Evolutionary conservation across 2,113 vertebrate genomes (phyloP).

Genomic region (Hippoglossus stenolepis): DNA sequence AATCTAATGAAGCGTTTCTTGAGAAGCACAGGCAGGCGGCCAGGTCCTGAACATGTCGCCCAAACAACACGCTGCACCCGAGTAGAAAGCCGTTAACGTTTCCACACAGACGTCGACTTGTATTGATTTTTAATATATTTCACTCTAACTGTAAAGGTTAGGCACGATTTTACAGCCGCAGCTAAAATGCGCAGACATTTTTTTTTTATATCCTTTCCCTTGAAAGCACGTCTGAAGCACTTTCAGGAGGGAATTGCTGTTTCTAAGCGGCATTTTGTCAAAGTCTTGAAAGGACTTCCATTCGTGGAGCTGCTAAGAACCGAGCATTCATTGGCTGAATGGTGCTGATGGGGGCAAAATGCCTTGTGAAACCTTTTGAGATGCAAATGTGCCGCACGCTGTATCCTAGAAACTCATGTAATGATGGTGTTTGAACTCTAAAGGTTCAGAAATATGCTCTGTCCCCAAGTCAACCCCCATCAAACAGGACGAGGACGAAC

Average conservation of each 20-base stretch:
- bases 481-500: slow-evolving; percentile 15
- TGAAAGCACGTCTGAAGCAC: slow-evolving; percentile 10
- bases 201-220: background rate
- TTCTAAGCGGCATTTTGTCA: slow-evolving; percentile 38
- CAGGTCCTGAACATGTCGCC: slow-evolving; percentile 3
- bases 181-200: slow-evolving; percentile 17
- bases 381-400: slow-evolving; percentile 53
- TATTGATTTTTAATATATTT: background rate
- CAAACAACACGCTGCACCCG: background rate
- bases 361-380: slow-evolving; percentile 58
- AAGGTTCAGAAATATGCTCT: slow-evolving; percentile 44
- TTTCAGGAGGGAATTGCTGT: slow-evolving; percentile 32
- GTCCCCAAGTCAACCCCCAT: slow-evolving; percentile 39
- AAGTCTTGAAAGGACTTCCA: slow-evolving; percentile 41
- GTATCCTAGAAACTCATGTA: slow-evolving; percentile 52
- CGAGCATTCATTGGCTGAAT: slow-evolving; percentile 58
- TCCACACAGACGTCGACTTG: background rate
- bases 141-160: slow-evolving; percentile 1
- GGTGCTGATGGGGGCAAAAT: slow-evolving; percentile 55
- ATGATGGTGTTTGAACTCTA: slow-evolving; percentile 48
- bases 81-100: background rate
- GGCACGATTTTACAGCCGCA: slow-evolving; percentile 3
- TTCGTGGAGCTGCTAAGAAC: slow-evolving; percentile 52
- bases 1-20: slow-evolving; percentile 22
- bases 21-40: slow-evolving; percentile 7